phyloP scores from a whole-genome alignment of 2,797 vertebrate species.

The Pangasius larnaudii region DNA sequence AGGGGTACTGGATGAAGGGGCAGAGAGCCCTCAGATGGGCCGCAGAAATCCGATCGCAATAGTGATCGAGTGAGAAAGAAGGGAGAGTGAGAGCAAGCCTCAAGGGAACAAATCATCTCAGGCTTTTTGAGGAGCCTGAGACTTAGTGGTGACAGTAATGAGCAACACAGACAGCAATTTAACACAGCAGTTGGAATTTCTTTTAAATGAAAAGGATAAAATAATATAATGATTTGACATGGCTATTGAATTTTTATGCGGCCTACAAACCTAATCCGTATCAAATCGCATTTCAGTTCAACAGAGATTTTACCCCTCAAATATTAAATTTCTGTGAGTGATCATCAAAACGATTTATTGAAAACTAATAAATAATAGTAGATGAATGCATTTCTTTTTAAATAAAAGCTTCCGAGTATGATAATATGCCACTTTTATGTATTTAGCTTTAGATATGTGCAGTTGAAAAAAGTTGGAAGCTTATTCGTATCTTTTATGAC shows the following conservation, averaged over 20 bases:
- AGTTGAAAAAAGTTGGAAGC: constrained; percentile 46
- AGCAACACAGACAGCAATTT: constrained; percentile 35
- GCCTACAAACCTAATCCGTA: constrained; percentile 30
- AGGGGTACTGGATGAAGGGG: constrained; percentile 29
- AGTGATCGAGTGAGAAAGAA: constrained; percentile 45
- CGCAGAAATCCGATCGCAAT: constrained; percentile 52
- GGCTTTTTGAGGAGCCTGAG: constrained; percentile 16
- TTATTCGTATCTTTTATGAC: constrained; percentile 72
- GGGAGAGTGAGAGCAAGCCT: constrained; percentile 22
- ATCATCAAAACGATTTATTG: constrained; percentile 29
- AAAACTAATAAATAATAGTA: not conserved
- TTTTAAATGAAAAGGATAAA: constrained; percentile 33
- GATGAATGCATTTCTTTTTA: not conserved
- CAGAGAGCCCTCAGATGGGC: constrained; percentile 34
- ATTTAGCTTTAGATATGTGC: constrained; percentile 23
- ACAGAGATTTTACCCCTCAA: not conserved
- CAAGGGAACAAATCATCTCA: constrained; percentile 27
- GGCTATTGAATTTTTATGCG: constrained; percentile 39
- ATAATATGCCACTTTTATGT: not conserved
- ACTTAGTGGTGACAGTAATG: constrained; percentile 43
- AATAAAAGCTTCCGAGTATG: not conserved
- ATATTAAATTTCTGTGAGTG: constrained; percentile 29
- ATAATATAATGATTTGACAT: constrained; percentile 39
- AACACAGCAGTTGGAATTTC: constrained; percentile 27
- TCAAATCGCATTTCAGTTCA: constrained; percentile 22